Percentiles rank a stretch among this genome's conserved stretches.
phyloP scores from a whole-genome alignment of 1,140 invertebrate species.

The Magallana ariakensis region DNA sequence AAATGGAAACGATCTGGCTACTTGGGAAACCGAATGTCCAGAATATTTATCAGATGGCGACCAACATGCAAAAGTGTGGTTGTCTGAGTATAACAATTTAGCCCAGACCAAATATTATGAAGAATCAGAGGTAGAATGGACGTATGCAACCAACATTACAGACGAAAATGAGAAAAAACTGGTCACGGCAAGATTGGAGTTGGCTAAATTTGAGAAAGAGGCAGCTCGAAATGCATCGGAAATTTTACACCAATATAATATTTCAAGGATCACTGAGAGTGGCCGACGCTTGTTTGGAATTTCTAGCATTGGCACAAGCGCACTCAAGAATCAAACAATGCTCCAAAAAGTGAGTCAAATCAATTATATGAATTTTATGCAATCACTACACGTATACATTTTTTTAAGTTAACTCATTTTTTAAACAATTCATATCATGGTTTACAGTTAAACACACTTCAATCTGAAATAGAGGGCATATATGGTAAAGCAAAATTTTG shows the following conservation, averaged over 20 bases:
- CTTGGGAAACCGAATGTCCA: slow-evolving; percentile 60
- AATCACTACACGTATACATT: neutral
- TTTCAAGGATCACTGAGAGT: slow-evolving; percentile 85
- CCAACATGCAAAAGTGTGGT: slow-evolving; percentile 48
- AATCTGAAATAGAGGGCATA: slow-evolving; percentile 76
- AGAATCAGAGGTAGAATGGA: slow-evolving; percentile 58
- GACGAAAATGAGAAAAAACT: slow-evolving; percentile 42
- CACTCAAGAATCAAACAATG: slow-evolving; percentile 79
- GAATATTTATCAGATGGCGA: slow-evolving; percentile 39
- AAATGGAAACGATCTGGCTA: slow-evolving; percentile 65
- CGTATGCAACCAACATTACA: slow-evolving; percentile 68
- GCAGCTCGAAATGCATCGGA: slow-evolving; percentile 68
- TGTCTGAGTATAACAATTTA: slow-evolving; percentile 56
- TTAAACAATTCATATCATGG: neutral
- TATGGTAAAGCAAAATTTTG: slow-evolving; percentile 80
- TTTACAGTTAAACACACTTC: slow-evolving; percentile 72
- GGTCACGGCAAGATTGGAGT: slow-evolving; percentile 40
- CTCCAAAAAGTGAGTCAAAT: slow-evolving; percentile 74
- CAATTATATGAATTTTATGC: too few species aligned
- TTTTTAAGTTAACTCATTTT: neutral
- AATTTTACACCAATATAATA: slow-evolving; percentile 82
- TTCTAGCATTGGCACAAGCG: slow-evolving; percentile 88
- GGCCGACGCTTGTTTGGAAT: slow-evolving; percentile 88
- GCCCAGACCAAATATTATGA: slow-evolving; percentile 41
- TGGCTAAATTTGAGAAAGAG: slow-evolving; percentile 68